Evolutionary conservation across 2,888 invertebrate species (phyloP).

Genomic region (Sesia apiformis): DNA sequence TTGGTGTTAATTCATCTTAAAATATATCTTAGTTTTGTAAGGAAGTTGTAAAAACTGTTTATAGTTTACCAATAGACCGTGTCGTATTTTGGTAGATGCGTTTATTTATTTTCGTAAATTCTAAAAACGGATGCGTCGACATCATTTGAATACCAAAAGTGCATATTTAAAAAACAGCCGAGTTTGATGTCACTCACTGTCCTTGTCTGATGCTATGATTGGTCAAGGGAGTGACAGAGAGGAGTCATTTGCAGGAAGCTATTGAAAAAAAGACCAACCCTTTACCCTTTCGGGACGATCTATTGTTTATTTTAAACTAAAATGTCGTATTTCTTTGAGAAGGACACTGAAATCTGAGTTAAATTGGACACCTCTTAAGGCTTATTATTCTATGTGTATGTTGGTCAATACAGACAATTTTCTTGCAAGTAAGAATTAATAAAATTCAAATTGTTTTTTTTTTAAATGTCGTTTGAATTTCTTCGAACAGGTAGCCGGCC

Average conservation of each 20-base stretch:
- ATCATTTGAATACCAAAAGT: constrained; percentile 69
- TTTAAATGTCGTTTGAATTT: constrained; percentile 29
- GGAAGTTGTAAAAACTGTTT: constrained; percentile 64
- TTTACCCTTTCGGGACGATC: constrained; percentile 64
- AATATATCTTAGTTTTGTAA: constrained; percentile 22
- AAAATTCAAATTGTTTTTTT: constrained; percentile 44
- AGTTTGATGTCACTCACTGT: constrained; percentile 25
- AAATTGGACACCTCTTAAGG: constrained; percentile 20
- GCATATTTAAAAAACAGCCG: constrained; percentile 33
- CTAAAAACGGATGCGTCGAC: constrained; percentile 69
- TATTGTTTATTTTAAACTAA: constrained; percentile 47
- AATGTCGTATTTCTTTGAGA: constrained; percentile 31
- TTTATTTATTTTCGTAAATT: constrained; percentile 62
- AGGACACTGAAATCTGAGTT: constrained; percentile 25
- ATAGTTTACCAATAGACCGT: constrained; percentile 51
- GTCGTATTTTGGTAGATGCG: constrained; percentile 18
- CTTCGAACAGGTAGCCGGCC: constrained; percentile 58
- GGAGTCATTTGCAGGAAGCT: constrained; percentile 55
- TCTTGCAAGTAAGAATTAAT: constrained; percentile 31
- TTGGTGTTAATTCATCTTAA: constrained; percentile 10
- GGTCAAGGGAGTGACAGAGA: constrained; percentile 35
- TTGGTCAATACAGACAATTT: constrained; percentile 5
- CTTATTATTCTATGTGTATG: constrained; percentile 16
- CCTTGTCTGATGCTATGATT: constrained; percentile 22
- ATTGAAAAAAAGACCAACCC: constrained; percentile 71